Evolutionary conservation across 1,140 invertebrate genomes (phyloP).

Genomic region (Lasioglossum baleicum): DNA sequence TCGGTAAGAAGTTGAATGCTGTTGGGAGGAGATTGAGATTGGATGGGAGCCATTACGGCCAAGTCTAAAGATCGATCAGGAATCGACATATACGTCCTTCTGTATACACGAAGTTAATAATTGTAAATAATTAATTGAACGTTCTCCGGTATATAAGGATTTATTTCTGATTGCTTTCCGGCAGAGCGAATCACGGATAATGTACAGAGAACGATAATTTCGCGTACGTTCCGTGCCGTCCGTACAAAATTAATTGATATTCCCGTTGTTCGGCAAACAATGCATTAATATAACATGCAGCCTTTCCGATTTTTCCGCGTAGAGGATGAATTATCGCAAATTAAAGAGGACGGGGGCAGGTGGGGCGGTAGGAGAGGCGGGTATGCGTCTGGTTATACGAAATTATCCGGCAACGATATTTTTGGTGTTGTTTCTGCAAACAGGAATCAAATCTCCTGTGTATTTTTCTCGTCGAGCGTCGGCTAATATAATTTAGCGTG

Average conservation of each 20-base stretch:
- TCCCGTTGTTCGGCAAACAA: conserved; percentile 12
- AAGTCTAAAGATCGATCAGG: no score
- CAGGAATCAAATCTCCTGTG: background rate
- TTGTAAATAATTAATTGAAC: conserved; percentile 3
- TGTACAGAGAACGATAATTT: background rate
- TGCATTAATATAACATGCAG: background rate
- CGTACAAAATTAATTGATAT: conserved; percentile 24
- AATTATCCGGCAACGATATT: conserved; percentile 10
- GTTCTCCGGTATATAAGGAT: background rate
- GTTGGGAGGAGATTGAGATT: no score
- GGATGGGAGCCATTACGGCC: no score
- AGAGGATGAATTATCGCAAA: background rate
- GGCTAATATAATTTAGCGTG: conserved; percentile 2
- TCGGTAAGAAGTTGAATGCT: no score
- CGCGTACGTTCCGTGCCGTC: background rate
- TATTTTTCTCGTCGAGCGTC: background rate
- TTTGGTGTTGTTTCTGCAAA: background rate
- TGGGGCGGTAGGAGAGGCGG: no score
- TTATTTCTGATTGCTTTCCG: background rate
- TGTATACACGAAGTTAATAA: background rate
- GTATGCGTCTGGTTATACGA: no score
- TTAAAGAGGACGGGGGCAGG: background rate
- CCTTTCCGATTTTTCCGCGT: background rate
- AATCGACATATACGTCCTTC: no score
- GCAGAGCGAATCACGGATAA: background rate